phyloP scores from a whole-genome alignment of 2,888 invertebrate genomes.

The Azorinus chamasolen region DNA sequence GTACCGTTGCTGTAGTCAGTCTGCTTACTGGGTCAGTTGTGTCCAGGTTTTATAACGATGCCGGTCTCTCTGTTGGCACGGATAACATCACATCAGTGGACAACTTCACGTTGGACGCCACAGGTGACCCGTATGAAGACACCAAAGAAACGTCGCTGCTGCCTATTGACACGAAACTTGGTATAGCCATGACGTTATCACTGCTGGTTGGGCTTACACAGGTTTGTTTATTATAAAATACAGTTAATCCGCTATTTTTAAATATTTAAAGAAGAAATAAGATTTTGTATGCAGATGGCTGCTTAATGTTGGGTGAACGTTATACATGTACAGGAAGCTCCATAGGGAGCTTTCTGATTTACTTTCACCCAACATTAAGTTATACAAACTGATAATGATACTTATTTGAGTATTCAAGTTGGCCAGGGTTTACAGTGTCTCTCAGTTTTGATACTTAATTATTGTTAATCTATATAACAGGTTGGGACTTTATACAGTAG shows the following conservation, averaged over 20 bases:
- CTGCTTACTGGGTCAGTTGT: conserved; percentile 82
- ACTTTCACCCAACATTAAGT: no score
- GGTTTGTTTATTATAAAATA: conserved; percentile 15
- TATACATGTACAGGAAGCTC: no score
- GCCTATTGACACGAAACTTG: conserved; percentile 43
- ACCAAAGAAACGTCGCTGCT: conserved; percentile 12
- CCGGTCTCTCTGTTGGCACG: background rate
- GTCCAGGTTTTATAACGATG: conserved; percentile 46
- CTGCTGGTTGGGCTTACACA: conserved; percentile 59
- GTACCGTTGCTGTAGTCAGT: conserved; percentile 85
- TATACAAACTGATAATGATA: no score
- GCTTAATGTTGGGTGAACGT: no score
- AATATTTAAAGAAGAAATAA: no score
- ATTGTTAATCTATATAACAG: no score
- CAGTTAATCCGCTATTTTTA: background rate
- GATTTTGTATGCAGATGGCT: no score
- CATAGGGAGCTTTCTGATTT: no score
- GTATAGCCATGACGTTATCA: conserved; percentile 51
- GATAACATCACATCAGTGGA: background rate
- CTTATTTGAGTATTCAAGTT: no score
- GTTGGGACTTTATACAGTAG: no score
- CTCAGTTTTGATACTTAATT: no score
- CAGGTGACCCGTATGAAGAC: background rate
- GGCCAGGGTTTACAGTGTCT: no score
- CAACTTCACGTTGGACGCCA: conserved; percentile 9